phyloP scores from a whole-genome alignment of 2,888 invertebrate genomes.

The Eremobia ochroleuca region DNA sequence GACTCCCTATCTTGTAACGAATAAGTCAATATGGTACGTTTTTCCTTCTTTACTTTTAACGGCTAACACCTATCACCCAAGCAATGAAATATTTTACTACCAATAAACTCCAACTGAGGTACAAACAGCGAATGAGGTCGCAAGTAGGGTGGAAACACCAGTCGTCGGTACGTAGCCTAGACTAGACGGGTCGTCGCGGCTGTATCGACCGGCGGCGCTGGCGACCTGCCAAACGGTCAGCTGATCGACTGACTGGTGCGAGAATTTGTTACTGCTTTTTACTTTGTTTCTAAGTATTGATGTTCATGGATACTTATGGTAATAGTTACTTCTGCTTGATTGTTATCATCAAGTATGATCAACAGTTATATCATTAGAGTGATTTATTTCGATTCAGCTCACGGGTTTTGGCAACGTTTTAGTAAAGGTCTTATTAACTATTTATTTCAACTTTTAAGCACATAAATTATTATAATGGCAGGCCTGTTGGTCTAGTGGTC shows the following conservation, averaged over 20 bases:
- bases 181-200: constrained; percentile 53
- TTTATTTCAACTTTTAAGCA: neutral
- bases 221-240: constrained; percentile 66
- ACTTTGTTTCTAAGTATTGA: constrained; percentile 1
- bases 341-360: neutral
- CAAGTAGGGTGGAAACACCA: constrained; percentile 38
- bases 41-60: neutral
- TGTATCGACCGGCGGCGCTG: constrained; percentile 67
- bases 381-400: neutral
- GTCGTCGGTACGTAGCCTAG: constrained; percentile 41
- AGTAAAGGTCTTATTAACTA: neutral
- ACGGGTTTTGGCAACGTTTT: neutral
- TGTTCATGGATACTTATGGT: neutral
- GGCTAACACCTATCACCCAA: neutral
- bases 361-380: neutral
- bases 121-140: constrained; percentile 55
- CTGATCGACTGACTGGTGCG: constrained; percentile 50
- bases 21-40: constrained; percentile 4
- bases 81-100: constrained; percentile 40
- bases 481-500: too few relatives aligned
- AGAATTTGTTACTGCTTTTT: constrained; percentile 11
- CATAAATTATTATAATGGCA: too few relatives aligned
- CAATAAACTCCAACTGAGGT: constrained; percentile 45
- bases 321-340: neutral
- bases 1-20: too few relatives aligned